Percentiles rank a stretch among this genome's conserved stretches.
phyloP scores from a whole-genome alignment of 1,140 invertebrate genomes.

The Copidosoma floridanum region DNA sequence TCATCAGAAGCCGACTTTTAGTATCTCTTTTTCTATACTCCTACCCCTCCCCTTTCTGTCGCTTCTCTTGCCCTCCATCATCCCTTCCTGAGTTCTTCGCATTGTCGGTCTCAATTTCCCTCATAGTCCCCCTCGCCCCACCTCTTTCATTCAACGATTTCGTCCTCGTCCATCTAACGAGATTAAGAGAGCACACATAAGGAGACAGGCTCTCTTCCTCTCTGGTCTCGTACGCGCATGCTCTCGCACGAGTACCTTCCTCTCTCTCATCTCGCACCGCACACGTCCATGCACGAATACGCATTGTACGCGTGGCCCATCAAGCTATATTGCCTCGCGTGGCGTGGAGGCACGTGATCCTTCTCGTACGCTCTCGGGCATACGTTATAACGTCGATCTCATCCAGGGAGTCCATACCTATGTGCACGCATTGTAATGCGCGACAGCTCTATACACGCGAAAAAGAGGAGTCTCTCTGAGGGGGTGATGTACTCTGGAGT shows the following conservation, averaged over 20 bases:
- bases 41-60: not conserved
- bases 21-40: no score
- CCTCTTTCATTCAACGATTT: no score
- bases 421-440: no score
- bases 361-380: conserved; percentile 2
- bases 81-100: no score
- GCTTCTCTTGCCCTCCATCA: no score
- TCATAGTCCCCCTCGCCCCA: conserved; percentile 10
- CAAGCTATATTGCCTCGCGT: not conserved
- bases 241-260: not conserved
- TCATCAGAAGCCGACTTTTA: no score
- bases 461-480: no score
- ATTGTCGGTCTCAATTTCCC: conserved; percentile 13
- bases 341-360: conserved; percentile 8
- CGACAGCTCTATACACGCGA: no score
- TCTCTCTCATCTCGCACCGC: no score
- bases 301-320: not conserved
- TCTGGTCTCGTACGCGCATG: not conserved
- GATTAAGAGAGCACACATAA: not conserved
- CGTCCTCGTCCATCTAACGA: conserved; percentile 22
- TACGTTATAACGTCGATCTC: not conserved
- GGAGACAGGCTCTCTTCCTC: no score
- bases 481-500: no score
- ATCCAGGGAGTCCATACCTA: no score
- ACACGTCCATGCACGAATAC: not conserved